phyloP scores from a whole-genome alignment of 2,113 vertebrate species.

The Panthera tigris region DNA sequence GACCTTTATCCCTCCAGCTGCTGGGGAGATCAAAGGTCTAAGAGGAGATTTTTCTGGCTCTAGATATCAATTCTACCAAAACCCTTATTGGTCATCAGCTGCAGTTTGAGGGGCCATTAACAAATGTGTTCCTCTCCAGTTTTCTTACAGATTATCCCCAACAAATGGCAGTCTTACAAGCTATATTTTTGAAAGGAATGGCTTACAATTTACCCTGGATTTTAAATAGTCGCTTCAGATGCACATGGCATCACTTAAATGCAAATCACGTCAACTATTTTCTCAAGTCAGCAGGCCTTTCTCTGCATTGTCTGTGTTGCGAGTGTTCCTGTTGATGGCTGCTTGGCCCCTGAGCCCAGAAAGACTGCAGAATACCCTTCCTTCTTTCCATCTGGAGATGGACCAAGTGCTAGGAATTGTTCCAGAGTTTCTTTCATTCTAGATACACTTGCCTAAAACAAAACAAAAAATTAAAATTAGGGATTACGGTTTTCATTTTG shows the following conservation, averaged over 20 bases:
- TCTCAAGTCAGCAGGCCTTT: background rate
- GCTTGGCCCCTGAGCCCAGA: background rate
- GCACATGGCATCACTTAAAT: background rate
- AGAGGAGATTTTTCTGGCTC: constrained; percentile 23
- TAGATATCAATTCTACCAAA: constrained; percentile 70
- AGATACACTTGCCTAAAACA: background rate
- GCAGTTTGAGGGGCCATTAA: constrained; percentile 54
- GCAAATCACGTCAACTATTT: background rate
- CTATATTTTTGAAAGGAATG: constrained; percentile 42
- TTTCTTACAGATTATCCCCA: constrained; percentile 35
- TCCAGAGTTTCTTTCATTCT: background rate
- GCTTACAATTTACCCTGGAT: background rate
- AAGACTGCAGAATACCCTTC: background rate
- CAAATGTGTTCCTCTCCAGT: constrained; percentile 62
- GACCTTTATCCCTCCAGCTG: constrained; percentile 67
- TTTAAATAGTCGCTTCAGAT: constrained; percentile 41
- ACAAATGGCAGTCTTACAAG: constrained; percentile 58
- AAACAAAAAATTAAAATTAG: background rate
- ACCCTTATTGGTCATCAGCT: constrained; percentile 4
- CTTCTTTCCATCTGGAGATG: background rate
- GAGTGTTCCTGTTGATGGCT: background rate
- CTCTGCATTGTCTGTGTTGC: background rate
- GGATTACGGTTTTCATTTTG: background rate
- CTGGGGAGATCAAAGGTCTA: constrained; percentile 59
- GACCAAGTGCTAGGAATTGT: background rate